Evolutionary conservation across 2,888 invertebrate genomes (phyloP).

Genomic region (Panorpa germanica): DNA sequence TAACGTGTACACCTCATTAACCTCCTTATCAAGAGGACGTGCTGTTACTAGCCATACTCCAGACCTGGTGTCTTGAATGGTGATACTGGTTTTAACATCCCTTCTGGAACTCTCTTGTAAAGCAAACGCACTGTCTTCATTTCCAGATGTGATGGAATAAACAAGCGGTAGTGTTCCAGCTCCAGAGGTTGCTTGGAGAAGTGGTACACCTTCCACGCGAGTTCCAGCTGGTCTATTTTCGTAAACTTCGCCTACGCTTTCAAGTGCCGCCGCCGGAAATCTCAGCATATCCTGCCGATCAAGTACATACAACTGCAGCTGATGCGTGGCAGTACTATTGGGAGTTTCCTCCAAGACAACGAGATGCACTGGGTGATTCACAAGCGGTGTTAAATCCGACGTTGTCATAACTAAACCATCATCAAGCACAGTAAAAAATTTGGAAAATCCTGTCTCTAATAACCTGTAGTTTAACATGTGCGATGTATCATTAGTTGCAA

Average conservation of each 20-base stretch:
- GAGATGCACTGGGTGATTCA: conserved; percentile 63
- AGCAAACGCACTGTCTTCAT: conserved; percentile 54
- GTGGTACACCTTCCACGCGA: conserved; percentile 47
- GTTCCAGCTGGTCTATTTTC: conserved; percentile 64
- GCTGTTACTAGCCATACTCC: conserved; percentile 61
- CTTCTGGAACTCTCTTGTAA: conserved; percentile 36
- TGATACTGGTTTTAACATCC: conserved; percentile 11
- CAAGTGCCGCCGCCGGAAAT: conserved; percentile 44
- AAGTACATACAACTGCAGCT: conserved; percentile 63
- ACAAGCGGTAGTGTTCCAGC: conserved; percentile 41
- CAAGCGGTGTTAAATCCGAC: conserved; percentile 60
- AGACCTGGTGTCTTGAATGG: conserved; percentile 26
- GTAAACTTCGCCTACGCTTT: conserved; percentile 45
- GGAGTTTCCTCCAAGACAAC: conserved; percentile 66
- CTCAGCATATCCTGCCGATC: conserved; percentile 66
- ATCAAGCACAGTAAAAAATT: conserved; percentile 72
- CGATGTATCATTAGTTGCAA: conserved; percentile 24
- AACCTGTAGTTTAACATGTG: conserved; percentile 37
- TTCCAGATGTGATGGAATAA: conserved; percentile 63
- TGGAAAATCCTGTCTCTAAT: conserved; percentile 61
- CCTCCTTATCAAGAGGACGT: conserved; percentile 61
- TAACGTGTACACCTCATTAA: conserved; percentile 47
- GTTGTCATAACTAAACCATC: conserved; percentile 86
- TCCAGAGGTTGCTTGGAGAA: conserved; percentile 52
- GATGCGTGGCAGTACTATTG: conserved; percentile 61